Evolutionary conservation across 2,797 vertebrate genomes (phyloP).

Genomic region (Leptatherina wallacei): DNA sequence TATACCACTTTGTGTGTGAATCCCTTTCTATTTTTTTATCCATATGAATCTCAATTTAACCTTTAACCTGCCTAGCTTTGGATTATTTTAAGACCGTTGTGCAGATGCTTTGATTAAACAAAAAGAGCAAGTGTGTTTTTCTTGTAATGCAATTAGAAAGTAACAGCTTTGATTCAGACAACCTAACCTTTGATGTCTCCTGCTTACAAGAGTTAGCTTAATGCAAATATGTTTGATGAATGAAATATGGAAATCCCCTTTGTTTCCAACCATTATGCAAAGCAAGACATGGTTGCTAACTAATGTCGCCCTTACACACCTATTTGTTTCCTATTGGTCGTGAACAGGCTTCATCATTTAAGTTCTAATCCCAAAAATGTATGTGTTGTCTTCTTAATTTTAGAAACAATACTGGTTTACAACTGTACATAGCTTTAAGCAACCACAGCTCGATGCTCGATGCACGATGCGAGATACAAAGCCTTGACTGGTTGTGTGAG

Average conservation of each 20-base stretch:
- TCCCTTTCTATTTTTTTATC: slow-evolving; percentile 27
- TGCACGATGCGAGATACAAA: neutral
- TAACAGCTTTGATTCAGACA: neutral
- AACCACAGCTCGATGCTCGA: neutral
- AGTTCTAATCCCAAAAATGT: neutral
- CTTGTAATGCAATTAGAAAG: neutral
- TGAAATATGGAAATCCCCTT: no score
- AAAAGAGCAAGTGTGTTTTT: neutral
- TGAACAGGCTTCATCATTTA: neutral
- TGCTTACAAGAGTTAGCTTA: neutral
- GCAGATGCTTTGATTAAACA: slow-evolving; percentile 4
- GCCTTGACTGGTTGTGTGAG: neutral
- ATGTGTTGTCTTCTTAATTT: neutral
- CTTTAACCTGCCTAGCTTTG: slow-evolving; percentile 24
- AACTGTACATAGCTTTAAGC: neutral
- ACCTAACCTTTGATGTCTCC: neutral
- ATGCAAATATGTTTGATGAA: neutral
- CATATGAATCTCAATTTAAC: slow-evolving; percentile 27
- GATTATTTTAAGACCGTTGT: slow-evolving; percentile 35
- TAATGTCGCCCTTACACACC: neutral
- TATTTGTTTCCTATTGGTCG: neutral
- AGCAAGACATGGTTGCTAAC: neutral
- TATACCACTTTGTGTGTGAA: neutral
- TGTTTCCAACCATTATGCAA: neutral
- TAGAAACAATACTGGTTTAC: neutral